These are phyloP conservation scores for Aurelia sp. DNA, from an alignment of 30 jellyfish, hydroid and myxozoan genomes.

Conservation along the genomic window DNA sequence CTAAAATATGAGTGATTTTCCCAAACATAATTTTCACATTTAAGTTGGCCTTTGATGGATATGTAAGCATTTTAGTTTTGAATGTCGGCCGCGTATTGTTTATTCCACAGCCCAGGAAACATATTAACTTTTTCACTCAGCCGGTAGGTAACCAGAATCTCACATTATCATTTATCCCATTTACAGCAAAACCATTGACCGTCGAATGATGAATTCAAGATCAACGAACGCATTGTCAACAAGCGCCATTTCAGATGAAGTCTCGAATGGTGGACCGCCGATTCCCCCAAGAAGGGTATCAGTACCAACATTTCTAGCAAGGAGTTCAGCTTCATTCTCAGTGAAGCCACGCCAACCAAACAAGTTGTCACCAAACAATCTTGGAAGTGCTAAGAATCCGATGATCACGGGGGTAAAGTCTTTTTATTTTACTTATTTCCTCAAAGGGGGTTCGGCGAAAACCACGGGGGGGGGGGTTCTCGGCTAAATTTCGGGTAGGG, in stretches of 20 bases:
- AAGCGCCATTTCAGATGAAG: constrained; percentile 30
- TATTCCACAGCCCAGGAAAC: too few species aligned
- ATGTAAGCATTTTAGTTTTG: too few species aligned
- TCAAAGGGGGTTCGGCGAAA: too few species aligned
- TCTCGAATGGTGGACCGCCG: constrained; percentile 65
- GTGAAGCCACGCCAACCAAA: constrained; percentile 17
- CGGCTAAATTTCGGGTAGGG: too few species aligned
- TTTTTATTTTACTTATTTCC: neutral
- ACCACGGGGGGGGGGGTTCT: too few species aligned
- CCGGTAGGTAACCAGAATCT: too few species aligned
- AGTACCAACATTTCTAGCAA: constrained; percentile 15
- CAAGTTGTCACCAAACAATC: constrained; percentile 19
- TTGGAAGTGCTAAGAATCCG: constrained; percentile 10
- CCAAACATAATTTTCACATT: too few species aligned
- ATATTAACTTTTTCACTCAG: too few species aligned
- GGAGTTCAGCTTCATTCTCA: constrained; percentile 66
- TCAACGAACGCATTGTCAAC: constrained; percentile 59
- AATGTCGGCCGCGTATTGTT: too few species aligned
- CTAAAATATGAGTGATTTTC: too few species aligned
- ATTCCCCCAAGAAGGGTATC: constrained; percentile 71
- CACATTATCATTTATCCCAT: neutral
- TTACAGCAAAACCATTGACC: constrained; percentile 50
- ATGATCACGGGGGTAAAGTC: constrained; percentile 43
- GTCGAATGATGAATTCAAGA: constrained; percentile 40
- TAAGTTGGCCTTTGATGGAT: too few species aligned